Base-by-base conservation (phyloP, 2,797 vertebrate species). In the Artibeus jamaicensis region DNA sequence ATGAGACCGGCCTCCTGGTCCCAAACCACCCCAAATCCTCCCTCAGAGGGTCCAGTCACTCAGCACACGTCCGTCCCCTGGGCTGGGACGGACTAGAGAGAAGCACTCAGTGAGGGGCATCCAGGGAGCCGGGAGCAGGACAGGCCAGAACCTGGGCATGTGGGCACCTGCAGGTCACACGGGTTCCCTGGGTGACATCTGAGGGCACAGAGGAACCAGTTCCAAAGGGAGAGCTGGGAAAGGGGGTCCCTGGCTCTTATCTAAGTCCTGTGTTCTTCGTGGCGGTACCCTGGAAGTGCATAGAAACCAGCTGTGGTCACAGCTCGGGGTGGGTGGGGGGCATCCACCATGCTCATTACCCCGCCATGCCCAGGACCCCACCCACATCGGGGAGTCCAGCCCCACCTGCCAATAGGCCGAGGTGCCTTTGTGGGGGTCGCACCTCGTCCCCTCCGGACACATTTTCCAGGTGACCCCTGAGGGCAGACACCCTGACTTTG, bases 321-420 rank as follows among this genome's bases (percentile, higher is more conserved):
- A 3, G 32, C 67, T 26, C 1, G 0, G 18, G 22, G 8, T 5
- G 11, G 39, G 24, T 0, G 4, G 14, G 16, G 0, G 22, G 50
- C 59, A 0, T 4, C 18, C 6, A 0, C 14, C 9, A 2, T 1
- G 0, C 32, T 34, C 16, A 44, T 11, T 2, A 7, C 16, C 34
- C 57, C 9, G 0, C 2, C 1, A 4, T 0, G 1, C 37, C 3
- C 8, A 21, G 59, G 34, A 18, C 2, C 0, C 21, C 0, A 0
- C 53, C 34, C 8, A 1, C 18, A 42, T 6, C 6, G 1, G 18
- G 65, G 67, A 57, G 2, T 44, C 46, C 0, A 0, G 57, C 6
- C 42, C 37, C 5, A 1, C 4, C 2, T 10, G 42, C 12, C 37
- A 24, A 29, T 5, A 16, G 39, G 34, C 9, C n/a, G 29, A 67